These are phyloP conservation scores for Sitophilus oryzae DNA, from an alignment of 1,140 invertebrate genomes.

Conservation along the genomic window DNA sequence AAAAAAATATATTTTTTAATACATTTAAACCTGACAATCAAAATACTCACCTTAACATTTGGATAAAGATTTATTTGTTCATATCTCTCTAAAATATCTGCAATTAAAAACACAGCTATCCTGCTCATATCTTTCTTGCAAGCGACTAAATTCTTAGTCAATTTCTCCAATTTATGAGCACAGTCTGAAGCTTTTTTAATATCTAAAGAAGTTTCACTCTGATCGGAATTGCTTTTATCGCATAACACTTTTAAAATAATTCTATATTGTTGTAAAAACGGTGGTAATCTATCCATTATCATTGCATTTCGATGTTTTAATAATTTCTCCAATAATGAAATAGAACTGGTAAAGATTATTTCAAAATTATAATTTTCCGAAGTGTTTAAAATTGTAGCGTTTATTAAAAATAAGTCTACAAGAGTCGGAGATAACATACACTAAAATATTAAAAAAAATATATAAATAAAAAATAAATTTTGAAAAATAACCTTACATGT, in stretches of 20 bases:
- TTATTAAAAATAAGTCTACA: slow-evolving; percentile 29
- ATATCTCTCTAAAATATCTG: slow-evolving; percentile 37
- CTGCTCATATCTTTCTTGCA: slow-evolving; percentile 35
- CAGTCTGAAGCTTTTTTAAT: slow-evolving; percentile 31
- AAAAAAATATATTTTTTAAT: slow-evolving; percentile 21
- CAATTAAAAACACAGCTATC: slow-evolving; percentile 37
- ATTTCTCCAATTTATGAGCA: slow-evolving; percentile 36
- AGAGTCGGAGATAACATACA: slow-evolving; percentile 30
- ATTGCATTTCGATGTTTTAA: slow-evolving; percentile 35
- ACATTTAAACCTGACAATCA: neutral
- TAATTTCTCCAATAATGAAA: slow-evolving; percentile 31
- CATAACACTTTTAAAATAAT: slow-evolving; percentile 31
- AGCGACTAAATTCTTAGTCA: slow-evolving; percentile 33
- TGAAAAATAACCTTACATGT: too few species aligned
- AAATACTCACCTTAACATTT: slow-evolving; percentile 34
- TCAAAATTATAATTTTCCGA: slow-evolving; percentile 24
- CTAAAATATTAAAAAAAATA: slow-evolving; percentile 28
- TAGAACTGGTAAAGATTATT: slow-evolving; percentile 17
- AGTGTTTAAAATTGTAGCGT: slow-evolving; percentile 15
- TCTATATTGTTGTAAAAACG: slow-evolving; percentile 36
- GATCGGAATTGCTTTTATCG: slow-evolving; percentile 25
- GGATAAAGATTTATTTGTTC: slow-evolving; percentile 33
- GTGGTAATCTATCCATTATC: slow-evolving; percentile 36
- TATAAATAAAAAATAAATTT: too few species aligned
- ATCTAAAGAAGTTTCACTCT: slow-evolving; percentile 11